phyloP scores from a whole-genome alignment of 1,140 invertebrate species.

The Wiebesia pumilae region DNA sequence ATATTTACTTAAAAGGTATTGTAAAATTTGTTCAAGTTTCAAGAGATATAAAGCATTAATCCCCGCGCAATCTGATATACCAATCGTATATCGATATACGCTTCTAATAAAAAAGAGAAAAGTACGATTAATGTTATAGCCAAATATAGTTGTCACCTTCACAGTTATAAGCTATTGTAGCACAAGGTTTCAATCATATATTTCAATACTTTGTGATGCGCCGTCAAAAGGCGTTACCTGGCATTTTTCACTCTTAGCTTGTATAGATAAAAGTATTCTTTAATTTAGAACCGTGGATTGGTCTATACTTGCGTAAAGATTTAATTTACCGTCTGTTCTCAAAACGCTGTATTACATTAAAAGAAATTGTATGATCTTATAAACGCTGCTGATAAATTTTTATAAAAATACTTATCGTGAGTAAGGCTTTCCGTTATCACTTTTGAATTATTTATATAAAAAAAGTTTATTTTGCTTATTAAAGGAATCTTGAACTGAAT shows the following conservation, averaged over 20 bases:
- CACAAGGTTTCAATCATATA: neutral
- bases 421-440: no score
- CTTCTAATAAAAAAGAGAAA: neutral
- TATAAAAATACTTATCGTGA: no score
- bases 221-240: neutral
- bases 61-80: neutral
- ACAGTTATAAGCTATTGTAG: neutral
- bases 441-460: no score
- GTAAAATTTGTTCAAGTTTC: neutral
- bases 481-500: no score
- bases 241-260: neutral
- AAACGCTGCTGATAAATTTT: no score
- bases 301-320: neutral
- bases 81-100: neutral
- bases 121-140: neutral
- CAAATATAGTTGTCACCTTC: neutral
- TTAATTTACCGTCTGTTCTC: no score
- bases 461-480: no score
- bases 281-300: neutral
- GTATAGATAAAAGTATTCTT: neutral
- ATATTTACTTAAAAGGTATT: neutral
- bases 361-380: no score
- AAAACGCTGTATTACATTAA: no score
- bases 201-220: neutral
- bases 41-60: neutral